A percentile compares a stretch with the other conserved stretches of the same genome.
These are phyloP conservation scores for Okapia johnstoni DNA, from an alignment of 2,113 vertebrate species.

Conservation along the genomic window DNA sequence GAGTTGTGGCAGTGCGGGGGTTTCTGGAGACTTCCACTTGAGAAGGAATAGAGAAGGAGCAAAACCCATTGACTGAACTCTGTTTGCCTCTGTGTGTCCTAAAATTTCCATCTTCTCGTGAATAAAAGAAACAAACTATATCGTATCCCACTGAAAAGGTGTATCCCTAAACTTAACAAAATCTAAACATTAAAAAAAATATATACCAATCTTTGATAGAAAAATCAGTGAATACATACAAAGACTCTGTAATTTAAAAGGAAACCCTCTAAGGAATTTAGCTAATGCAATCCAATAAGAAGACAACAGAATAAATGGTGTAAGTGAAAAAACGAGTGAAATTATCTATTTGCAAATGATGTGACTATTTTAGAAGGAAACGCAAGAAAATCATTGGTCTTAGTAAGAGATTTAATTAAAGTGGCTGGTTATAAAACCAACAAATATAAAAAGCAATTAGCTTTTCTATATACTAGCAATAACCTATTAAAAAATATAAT, in stretches of 20 bases:
- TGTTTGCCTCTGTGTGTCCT: not conserved
- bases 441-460: constrained; percentile 20
- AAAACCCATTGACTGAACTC: not conserved
- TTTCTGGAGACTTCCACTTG: not conserved
- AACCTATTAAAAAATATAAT: constrained; percentile 41
- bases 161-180: not conserved
- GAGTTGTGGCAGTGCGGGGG: rapidly evolving
- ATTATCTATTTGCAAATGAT: not conserved
- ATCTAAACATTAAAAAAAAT: constrained; percentile 13
- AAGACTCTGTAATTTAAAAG: not conserved
- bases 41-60: not conserved
- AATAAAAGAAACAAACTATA: not conserved
- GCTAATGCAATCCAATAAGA: not conserved
- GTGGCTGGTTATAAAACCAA: constrained; percentile 34
- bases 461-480: not conserved
- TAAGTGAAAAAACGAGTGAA: not conserved
- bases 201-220: not conserved
- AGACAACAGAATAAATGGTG: not conserved
- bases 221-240: not conserved
- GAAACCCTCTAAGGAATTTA: not conserved
- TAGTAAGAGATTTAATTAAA: not conserved
- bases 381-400: not conserved
- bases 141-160: not conserved
- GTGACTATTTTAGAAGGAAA: not conserved
- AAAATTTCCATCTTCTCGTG: not conserved